Evolutionary conservation across 2,113 vertebrate species (phyloP), one percentile per base, ranked within the genome.

Genomic region (Anhinga anhinga): DNA sequence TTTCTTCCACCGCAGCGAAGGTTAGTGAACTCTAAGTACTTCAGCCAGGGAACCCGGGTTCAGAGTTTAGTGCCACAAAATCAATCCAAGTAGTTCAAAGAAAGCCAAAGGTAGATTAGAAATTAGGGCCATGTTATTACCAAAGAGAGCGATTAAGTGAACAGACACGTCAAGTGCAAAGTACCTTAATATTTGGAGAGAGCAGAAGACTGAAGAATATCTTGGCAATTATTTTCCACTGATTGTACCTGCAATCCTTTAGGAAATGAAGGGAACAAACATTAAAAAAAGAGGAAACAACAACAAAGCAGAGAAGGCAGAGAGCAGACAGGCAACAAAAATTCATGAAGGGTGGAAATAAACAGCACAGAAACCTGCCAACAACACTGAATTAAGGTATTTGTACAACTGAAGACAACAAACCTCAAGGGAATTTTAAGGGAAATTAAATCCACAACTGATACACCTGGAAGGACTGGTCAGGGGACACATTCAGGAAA

Each of bases 151-250:
- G 19, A 61, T 69, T 80, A 83, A 66, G 52, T 6, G 13, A 65
- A 38, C 4, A 73, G 53, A 45, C 16, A 56, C 59, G 42, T 13
- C 56, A 32, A 93, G 88, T 2, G 72, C 59, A 18, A 88, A 88
- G 90, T 95, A 96, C 95, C 96, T 97, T 82, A 18, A 49, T 6
- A 11, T 11, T 19, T 86, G 97, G 90, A 95, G 96, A 90, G 65
- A 97, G 94, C 55, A 97, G 95, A 53, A 97, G 94, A 19, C 72
- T 94, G 96, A 96, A 95, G 92, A 97, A 77, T 71, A 97, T 96
- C 86, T 19, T 96, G 95, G 90, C 88, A 97, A 97, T 93, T 86
- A 95, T 84, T 94, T 92, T 97, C 94, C 96, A 97, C 30, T 91
- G 94, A 92, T 19, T 96, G 90, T 74, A 95, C 52, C 96, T 95